phyloP scores from a whole-genome alignment of 2,888 invertebrate genomes.

The Erpobdella octoculata region DNA sequence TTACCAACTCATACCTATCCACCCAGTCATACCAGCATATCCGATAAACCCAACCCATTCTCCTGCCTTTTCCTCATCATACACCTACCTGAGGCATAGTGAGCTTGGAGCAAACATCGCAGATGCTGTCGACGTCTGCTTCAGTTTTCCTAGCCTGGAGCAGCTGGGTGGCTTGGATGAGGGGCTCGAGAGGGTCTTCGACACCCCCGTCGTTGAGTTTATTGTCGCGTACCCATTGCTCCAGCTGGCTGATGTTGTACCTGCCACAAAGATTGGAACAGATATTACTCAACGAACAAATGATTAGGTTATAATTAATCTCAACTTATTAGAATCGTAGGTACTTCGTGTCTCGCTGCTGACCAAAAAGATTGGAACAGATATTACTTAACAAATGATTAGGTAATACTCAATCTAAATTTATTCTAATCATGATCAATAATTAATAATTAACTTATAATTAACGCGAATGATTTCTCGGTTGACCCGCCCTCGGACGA shows the following conservation, averaged over 20 bases:
- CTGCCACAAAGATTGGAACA: no score
- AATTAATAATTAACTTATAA: no score
- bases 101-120: slow-evolving; percentile 83
- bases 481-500: no score
- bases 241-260: slow-evolving; percentile 84
- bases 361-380: no score
- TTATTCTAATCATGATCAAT: no score
- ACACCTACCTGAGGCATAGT: slow-evolving; percentile 73
- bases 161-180: slow-evolving; percentile 84
- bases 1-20: not conserved
- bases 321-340: no score
- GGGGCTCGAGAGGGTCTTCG: slow-evolving; percentile 71
- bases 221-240: slow-evolving; percentile 85
- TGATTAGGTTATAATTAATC: no score
- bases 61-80: not conserved
- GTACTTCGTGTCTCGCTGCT: no score
- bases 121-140: slow-evolving; percentile 81
- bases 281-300: no score
- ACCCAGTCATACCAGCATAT: not conserved
- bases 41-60: not conserved
- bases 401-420: no score
- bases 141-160: slow-evolving; percentile 88
- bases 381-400: no score
- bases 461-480: no score
- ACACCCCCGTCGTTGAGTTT: slow-evolving; percentile 59